Base-by-base conservation (phyloP, 2,797 vertebrate species). In the Buceros bicornis region DNA sequence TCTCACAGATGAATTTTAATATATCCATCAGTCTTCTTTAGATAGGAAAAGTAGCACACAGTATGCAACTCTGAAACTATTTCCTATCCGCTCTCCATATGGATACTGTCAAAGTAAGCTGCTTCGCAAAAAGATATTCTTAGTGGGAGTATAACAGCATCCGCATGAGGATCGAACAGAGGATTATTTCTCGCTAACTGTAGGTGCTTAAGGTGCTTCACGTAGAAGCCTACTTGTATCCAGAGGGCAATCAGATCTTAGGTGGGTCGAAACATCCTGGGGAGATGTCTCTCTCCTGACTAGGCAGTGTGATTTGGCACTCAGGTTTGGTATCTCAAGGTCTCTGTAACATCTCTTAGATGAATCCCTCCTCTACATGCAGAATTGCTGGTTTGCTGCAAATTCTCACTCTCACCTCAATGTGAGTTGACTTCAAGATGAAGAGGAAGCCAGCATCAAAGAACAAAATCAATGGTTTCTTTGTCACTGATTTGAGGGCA, bases 21-120 rank as follows among this genome's bases (percentile, higher is more conserved):
- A 92, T 57, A 93, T 89, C 64, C 2, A 3, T 77, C 90, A 93
- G 71, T 89, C 78, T 43, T 87, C 92, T 94, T 96, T 77, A 95
- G 92, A 83, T 89, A 94, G 92, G 89, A 93, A 96, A 96, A 93
- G 81, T 82, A 94, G 91, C 91, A 82, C 74, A 82, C 71, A 94
- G 90, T 77, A 85, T 89, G 89, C 76, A 87, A 82, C 50, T 69
- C 67, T 95, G 85, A 86, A 95, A 92, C 56, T 84, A 64, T 93
- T 95, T 95, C 95, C 89, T 96, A 93, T 86, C 83, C 8, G 7
- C 81, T 92, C 90, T 95, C 93, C 93, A 91, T 96, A 96, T 96
- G 96, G 95, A 84, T 95, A 53, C 62, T 8, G 7, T 89, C 95
- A 95, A 88, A 79, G 81, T 89, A 87, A 96, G 62, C 95, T 89